Evolutionary conservation across 2,113 vertebrate species (phyloP).

Genomic region (Antechinus flavipes): DNA sequence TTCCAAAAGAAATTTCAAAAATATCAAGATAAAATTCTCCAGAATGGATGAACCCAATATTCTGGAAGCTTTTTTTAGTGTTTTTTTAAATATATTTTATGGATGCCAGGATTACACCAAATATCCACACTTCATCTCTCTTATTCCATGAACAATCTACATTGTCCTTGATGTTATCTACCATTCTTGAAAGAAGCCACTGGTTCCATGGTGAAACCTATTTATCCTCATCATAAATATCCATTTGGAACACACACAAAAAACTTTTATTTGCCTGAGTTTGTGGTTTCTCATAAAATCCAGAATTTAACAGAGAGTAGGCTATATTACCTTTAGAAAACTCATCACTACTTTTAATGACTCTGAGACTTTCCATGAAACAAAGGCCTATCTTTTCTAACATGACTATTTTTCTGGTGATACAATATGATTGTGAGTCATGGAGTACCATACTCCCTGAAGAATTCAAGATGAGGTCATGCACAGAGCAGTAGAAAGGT

Average conservation of each 20-base stretch:
- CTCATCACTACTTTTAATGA: not conserved
- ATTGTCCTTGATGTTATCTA: not conserved
- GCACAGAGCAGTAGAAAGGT: not conserved
- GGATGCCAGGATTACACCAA: not conserved
- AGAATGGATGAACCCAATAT: not conserved
- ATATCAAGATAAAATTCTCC: not conserved
- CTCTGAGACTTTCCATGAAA: not conserved
- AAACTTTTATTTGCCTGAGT: not conserved
- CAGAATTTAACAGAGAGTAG: not conserved
- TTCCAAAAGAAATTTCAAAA: not conserved
- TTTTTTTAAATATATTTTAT: not conserved
- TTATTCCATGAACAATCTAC: not conserved
- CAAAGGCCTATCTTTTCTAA: not conserved
- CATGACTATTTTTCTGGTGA: not conserved
- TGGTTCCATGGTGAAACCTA: not conserved
- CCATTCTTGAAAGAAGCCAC: not conserved
- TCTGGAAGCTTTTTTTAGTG: not conserved
- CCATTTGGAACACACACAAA: not conserved
- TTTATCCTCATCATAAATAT: not conserved
- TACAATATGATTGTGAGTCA: not conserved
- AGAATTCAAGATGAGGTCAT: not conserved
- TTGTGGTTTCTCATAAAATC: not conserved
- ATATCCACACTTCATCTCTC: not conserved
- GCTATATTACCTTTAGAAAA: not conserved
- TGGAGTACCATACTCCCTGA: not conserved